Percentiles rank a stretch among this genome's conserved stretches.
phyloP scores from a whole-genome alignment of 2,797 vertebrate species.

The Muraenolepis orangiensis region DNA sequence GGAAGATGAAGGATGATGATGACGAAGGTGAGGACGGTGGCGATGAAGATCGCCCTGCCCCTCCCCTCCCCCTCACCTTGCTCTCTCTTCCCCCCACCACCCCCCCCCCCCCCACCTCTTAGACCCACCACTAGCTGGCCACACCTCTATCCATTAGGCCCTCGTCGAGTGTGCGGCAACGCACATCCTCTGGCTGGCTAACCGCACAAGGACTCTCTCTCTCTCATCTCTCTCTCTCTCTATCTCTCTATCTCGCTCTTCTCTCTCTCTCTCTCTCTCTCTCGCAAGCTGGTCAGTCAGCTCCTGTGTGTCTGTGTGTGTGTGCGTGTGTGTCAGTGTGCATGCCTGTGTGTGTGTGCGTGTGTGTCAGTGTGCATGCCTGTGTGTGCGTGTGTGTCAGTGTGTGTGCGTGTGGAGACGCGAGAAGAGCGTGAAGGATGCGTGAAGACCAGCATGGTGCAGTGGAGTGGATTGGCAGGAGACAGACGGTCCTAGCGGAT shows the following conservation, averaged over 20 bases:
- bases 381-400: too few relatives aligned
- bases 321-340: too few relatives aligned
- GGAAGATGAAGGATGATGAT: slow-evolving; percentile 24
- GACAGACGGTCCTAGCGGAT: not conserved
- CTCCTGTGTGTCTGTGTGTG: too few relatives aligned
- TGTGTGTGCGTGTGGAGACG: too few relatives aligned
- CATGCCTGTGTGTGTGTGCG: too few relatives aligned
- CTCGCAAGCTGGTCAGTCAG: too few relatives aligned
- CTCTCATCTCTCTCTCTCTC: too few relatives aligned
- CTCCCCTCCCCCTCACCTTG: not conserved
- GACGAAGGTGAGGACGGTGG: not conserved
- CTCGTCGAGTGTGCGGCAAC: too few relatives aligned
- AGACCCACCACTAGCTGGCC: slow-evolving; percentile 3
- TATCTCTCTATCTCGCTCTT: too few relatives aligned
- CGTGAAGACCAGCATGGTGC: not conserved
- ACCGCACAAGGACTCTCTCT: too few relatives aligned
- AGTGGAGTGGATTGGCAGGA: not conserved
- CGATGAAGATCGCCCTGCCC: not conserved
- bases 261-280: too few relatives aligned
- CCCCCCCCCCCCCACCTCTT: slow-evolving; percentile 19
- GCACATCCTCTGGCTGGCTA: not conserved
- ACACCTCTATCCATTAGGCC: not conserved
- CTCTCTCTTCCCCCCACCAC: not conserved
- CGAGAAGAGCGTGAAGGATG: not conserved
- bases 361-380: too few relatives aligned